A percentile compares a stretch with the other conserved stretches of the same genome.
These are phyloP conservation scores for Parus major DNA, from an alignment of 2,113 vertebrate genomes.

Conservation along the genomic window DNA sequence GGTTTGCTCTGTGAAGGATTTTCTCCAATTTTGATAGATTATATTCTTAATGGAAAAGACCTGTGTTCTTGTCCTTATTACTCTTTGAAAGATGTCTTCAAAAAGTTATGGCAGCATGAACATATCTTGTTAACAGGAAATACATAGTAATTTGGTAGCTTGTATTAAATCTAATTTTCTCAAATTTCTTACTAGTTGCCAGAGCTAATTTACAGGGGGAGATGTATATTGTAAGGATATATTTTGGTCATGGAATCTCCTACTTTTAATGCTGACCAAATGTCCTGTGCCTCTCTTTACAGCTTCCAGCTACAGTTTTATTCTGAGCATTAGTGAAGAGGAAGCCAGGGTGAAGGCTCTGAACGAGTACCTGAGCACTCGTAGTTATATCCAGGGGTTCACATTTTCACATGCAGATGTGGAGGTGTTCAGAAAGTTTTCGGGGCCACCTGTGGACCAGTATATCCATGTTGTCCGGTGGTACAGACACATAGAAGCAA, in stretches of 20 bases:
- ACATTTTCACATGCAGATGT: constrained; percentile 87
- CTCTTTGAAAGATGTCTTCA: neutral
- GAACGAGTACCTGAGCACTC: constrained; percentile 89
- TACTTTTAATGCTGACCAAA: constrained; percentile 46
- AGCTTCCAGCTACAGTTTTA: constrained; percentile 88
- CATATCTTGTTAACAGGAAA: neutral
- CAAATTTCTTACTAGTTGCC: neutral
- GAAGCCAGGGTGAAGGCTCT: constrained; percentile 82
- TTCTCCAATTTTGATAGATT: neutral
- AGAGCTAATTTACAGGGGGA: neutral
- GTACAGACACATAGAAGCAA: constrained; percentile 91
- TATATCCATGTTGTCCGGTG: constrained; percentile 92
- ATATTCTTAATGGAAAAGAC: neutral
- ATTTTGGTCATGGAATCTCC: constrained; percentile 39
- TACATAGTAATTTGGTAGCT: neutral
- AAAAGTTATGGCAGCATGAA: neutral
- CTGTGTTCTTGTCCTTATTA: neutral
- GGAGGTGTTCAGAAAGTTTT: constrained; percentile 85
- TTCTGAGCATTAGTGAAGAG: constrained; percentile 88
- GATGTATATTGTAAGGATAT: neutral
- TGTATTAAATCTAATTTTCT: neutral
- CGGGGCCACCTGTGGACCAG: constrained; percentile 81
- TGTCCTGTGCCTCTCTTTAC: constrained; percentile 84
- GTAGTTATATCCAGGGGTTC: constrained; percentile 94
- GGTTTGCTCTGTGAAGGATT: neutral